Evolutionary conservation across 2,888 invertebrate species (phyloP), one percentile per base, ranked within the genome.

Genomic region (Xylophagus ater): DNA sequence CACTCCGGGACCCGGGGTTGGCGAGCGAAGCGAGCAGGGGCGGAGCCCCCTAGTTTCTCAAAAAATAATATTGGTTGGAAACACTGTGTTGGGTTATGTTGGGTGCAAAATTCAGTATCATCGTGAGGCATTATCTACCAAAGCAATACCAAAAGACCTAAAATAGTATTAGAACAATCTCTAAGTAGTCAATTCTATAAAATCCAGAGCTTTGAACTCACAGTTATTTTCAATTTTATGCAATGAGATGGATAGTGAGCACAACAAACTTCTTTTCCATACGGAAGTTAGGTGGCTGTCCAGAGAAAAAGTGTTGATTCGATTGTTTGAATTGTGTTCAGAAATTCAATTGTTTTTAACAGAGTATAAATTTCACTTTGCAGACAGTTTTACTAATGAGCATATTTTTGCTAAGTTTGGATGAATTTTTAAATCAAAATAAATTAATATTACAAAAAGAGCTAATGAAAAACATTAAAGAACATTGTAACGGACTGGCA

Each of bases 191-290:
- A 23, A 23, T 9, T 9, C 10, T 23, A 23, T 23, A n/a, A n/a
- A n/a, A n/a, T n/a, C n/a, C n/a, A n/a, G n/a, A n/a, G n/a, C n/a
- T n/a, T n/a, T n/a, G n/a, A n/a, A n/a, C n/a, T n/a, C n/a, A n/a
- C n/a, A n/a, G n/a, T n/a, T n/a, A n/a, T n/a, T n/a, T n/a, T n/a
- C 23, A 23, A 23, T 23, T 23, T 31, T 50, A 32, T 49, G 47
- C 42, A 38, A 41, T 32, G 45, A 50, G 37, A 49, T 47, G 47
- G 43, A 41, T 28, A 34, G 35, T 37, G 36, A 43, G 36, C 39
- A 43, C 35, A 36, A 43, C 35, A n/a, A n/a, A n/a, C n/a, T n/a
- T n/a, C n/a, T n/a, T n/a, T n/a, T n/a, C n/a, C n/a, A n/a, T n/a
- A n/a, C n/a, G n/a, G n/a, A n/a, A n/a, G n/a, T n/a, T n/a, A n/a